These are phyloP conservation scores for Sinocyclocheilus maitianheensis DNA, from an alignment of 2,113 vertebrate species.

Conservation along the genomic window DNA sequence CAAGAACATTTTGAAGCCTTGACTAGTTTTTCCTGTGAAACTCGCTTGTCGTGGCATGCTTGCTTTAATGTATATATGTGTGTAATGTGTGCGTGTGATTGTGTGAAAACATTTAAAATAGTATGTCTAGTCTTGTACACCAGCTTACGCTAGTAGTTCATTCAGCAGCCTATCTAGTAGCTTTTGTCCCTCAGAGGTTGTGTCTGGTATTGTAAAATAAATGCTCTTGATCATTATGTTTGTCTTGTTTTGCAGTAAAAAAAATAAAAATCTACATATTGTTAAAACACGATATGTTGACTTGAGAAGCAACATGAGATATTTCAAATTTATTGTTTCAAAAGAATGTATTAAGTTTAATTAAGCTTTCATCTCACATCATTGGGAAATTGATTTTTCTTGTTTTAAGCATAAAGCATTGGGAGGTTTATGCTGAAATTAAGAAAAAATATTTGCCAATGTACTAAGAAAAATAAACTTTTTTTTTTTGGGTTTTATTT, in stretches of 20 bases:
- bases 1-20: constrained; percentile 56
- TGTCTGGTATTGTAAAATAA: neutral
- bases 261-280: neutral
- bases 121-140: neutral
- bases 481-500: no score
- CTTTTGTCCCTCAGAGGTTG: neutral
- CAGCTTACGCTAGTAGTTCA: neutral
- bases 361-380: no score
- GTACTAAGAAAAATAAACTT: no score
- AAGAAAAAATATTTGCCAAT: neutral
- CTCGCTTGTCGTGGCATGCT: constrained; percentile 37
- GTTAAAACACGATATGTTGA: neutral
- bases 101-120: neutral
- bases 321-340: neutral
- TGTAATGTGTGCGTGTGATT: neutral
- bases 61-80: constrained; percentile 21
- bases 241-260: neutral
- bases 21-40: constrained; percentile 66
- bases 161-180: neutral
- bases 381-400: neutral
- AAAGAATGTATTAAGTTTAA: neutral
- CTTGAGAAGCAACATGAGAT: neutral
- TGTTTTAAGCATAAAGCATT: neutral
- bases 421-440: neutral
- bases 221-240: neutral